Evolutionary conservation across 2,797 vertebrate genomes (phyloP), one percentile per base, ranked within the genome.

Genomic region (Alauda arvensis): DNA sequence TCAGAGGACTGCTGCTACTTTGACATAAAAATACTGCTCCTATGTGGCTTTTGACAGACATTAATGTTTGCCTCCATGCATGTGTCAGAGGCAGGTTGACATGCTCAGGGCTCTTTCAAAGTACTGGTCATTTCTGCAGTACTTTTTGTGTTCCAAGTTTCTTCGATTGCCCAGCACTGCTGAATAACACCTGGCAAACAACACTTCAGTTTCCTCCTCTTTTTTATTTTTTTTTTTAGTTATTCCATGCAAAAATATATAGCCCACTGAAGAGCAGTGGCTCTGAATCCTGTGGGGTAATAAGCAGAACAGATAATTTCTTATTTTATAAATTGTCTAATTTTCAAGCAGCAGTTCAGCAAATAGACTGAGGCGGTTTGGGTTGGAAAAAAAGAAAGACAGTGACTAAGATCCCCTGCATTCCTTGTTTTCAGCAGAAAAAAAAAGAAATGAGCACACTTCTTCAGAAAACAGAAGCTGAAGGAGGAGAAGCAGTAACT

Each of bases 301-400:
- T 24, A 75, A 91, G 29, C 51, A 80, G 48, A 66, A n/a, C 23
- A 40, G 59, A 48, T 89, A 48, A 74, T 78, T 88, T 68, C 34
- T 68, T 79, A 78, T 77, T 67, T 42, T 75, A 72, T 45, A 78
- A 82, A 74, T 84, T 25, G n/a, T 45, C 69, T 80, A 33, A 84
- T 84, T 85, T 94, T 90, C 57, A n/a, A 92, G 68, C 31, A 69
- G 52, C 5, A 6, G 16, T 87, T 85, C 15, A 14, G 62, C 39
- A 68, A 88, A 86, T 23, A 72, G 66, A n/a, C 39, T 61, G 40
- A 91, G 68, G 83, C n/a, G 85, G 76, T 56, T 91, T 12, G 12
- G 71, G 55, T 5, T 77, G 31, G n/a, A 59, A 39, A 59, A 45
- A 81, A 56, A 29, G 7, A 66, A 46, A n/a, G 51, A 21, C 37